Evolutionary conservation across 2,888 invertebrate genomes (phyloP).

Genomic region (Ophion costatus): DNA sequence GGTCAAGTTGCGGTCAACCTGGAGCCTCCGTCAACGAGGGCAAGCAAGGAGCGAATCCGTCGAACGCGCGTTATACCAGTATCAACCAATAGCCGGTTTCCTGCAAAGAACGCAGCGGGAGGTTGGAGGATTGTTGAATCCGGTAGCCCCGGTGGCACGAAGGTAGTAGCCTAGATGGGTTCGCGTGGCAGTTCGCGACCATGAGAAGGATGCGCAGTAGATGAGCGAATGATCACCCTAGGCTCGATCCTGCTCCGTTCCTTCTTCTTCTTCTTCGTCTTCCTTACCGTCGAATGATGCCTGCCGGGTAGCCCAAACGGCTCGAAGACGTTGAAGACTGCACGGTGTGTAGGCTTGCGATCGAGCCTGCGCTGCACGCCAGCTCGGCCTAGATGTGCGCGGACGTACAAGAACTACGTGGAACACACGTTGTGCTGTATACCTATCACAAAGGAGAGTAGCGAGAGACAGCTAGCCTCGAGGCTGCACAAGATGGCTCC

Average conservation of each 20-base stretch:
- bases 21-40: slow-evolving; percentile 45
- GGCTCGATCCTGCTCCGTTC: slow-evolving; percentile 1
- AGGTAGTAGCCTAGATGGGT: slow-evolving; percentile 28
- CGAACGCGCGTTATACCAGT: slow-evolving; percentile 4
- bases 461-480: slow-evolving; percentile 46
- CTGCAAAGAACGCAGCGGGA: slow-evolving; percentile 50
- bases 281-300: slow-evolving; percentile 46
- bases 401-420: slow-evolving; percentile 51
- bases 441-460: slow-evolving; percentile 66
- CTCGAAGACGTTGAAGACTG: slow-evolving; percentile 7
- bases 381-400: slow-evolving; percentile 27
- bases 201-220: slow-evolving; percentile 30
- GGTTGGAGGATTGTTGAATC: slow-evolving; percentile 51
- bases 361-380: neutral
- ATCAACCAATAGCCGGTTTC: slow-evolving; percentile 5
- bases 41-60: slow-evolving; percentile 1
- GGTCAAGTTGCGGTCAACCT: slow-evolving; percentile 63
- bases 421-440: slow-evolving; percentile 64
- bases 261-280: too few relatives aligned
- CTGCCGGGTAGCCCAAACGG: slow-evolving; percentile 44
- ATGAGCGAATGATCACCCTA: slow-evolving; percentile 46
- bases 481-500: slow-evolving; percentile 45
- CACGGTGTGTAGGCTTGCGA: neutral
- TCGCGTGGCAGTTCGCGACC: slow-evolving; percentile 47
- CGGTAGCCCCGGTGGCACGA: slow-evolving; percentile 47